phyloP scores from a whole-genome alignment of 2,888 invertebrate genomes.

The Cephus rjabovi region DNA sequence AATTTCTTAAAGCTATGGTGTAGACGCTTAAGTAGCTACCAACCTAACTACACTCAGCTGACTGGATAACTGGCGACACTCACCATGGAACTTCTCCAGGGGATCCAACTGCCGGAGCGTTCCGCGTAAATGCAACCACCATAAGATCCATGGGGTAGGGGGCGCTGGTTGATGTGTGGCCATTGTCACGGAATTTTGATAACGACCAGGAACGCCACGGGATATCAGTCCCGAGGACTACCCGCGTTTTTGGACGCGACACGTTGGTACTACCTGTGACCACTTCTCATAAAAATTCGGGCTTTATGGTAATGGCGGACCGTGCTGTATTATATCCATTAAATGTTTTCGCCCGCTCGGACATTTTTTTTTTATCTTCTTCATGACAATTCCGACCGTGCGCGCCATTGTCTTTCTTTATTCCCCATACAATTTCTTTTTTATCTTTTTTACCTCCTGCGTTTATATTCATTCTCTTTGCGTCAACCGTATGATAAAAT shows the following conservation, averaged over 20 bases:
- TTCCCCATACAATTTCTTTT: not conserved
- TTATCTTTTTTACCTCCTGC: not conserved
- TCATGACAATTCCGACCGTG: not conserved
- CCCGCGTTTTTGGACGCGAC: slow-evolving; percentile 26
- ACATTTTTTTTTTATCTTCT: not conserved
- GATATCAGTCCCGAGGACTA: slow-evolving; percentile 41
- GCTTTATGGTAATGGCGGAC: slow-evolving; percentile 60
- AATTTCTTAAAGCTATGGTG: not conserved
- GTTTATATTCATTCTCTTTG: not conserved
- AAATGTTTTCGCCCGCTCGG: slow-evolving; percentile 28
- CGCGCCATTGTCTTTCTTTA: not conserved
- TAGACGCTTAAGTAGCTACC: not conserved
- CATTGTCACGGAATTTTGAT: slow-evolving; percentile 63
- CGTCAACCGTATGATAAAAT: not conserved
- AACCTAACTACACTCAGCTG: not conserved
- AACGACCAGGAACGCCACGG: slow-evolving; percentile 56
- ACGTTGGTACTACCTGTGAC: slow-evolving; percentile 24
- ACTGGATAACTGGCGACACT: not conserved
- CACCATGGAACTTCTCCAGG: not conserved
- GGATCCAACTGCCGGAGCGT: not conserved
- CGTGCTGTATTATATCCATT: slow-evolving; percentile 6
- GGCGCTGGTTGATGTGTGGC: slow-evolving; percentile 46
- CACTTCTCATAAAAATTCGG: slow-evolving; percentile 60
- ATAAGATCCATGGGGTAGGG: not conserved
- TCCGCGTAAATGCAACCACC: not conserved